These are phyloP conservation scores for Coremacera marginata DNA, from an alignment of 2,888 invertebrate species.

Conservation along the genomic window DNA sequence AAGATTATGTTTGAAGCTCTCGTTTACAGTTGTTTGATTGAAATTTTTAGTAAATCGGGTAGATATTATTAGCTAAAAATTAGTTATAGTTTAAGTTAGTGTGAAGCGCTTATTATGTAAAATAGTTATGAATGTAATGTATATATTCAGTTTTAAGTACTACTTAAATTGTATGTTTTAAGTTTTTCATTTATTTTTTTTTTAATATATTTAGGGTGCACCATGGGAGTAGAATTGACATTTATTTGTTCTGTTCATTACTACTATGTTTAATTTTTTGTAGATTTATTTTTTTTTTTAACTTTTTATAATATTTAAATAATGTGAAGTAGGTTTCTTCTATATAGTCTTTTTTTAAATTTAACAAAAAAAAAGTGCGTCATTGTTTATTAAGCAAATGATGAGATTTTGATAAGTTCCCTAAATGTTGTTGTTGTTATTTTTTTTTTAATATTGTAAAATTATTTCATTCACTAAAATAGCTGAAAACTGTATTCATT, in stretches of 20 bases:
- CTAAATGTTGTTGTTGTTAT: slow-evolving; percentile 50
- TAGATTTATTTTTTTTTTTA: slow-evolving; percentile 18
- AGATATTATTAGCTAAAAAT: no score
- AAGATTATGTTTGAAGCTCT: slow-evolving; percentile 14
- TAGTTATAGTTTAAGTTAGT: no score
- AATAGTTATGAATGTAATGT: no score
- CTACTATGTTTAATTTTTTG: slow-evolving; percentile 15
- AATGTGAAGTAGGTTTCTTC: no score
- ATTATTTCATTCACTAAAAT: no score
- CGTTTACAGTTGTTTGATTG: slow-evolving; percentile 17
- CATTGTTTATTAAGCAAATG: slow-evolving; percentile 38
- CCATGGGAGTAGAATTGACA: slow-evolving; percentile 30
- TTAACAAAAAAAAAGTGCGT: slow-evolving; percentile 41
- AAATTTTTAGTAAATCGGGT: background rate
- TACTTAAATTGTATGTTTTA: background rate
- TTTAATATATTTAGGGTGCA: slow-evolving; percentile 19
- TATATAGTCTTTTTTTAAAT: slow-evolving; percentile 21
- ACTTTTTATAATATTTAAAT: background rate
- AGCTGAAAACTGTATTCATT: no score
- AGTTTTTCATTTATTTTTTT: background rate
- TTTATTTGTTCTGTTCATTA: slow-evolving; percentile 30
- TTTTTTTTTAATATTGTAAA: no score
- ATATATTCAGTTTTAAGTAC: background rate
- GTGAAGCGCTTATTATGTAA: no score
- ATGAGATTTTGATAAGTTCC: slow-evolving; percentile 50